Evolutionary conservation across 2,888 invertebrate genomes (phyloP), one percentile per base, ranked within the genome.

Genomic region (Chaitophorus viminalis): DNA sequence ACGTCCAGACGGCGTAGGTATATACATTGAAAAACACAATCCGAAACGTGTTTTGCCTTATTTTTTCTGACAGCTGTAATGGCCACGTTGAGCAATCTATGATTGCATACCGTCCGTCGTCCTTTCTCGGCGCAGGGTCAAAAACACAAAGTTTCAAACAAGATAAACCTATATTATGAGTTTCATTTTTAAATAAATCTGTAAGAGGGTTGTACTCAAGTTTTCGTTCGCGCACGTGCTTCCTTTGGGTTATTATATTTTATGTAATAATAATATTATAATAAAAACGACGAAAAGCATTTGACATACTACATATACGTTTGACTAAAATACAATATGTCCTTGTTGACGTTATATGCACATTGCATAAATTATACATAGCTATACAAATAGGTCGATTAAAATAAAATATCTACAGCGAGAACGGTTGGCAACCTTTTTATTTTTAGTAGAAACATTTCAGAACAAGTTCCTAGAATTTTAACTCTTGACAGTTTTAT

Each of bases 31-130:
- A 11, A 39, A 84, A 65, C 65, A 84, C 60, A 83, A 83, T 84
- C 60, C 39, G 31, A 87, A 87, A 86, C 54, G 78, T 87, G 79
- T 79, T 87, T 60, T 31, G 36, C 29, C 33, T 33, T 74, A 74
- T 81, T 46, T 29, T n/a, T 81, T 29, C 33, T 46, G 76, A 76
- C 84, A 76, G 74, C 74, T 39, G 79, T 78, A 86, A 86, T 31
- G 72, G 74, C 52, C 79, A 36, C 17, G 79, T 79, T 31, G 87
- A 70, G 36, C 65, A 60, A 72, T 74, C 78, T 60, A 87, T 39
- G 78, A 46, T 31, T 29, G 60, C 60, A 36, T 8, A 8, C 52
- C 29, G 29, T n/a, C 68, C 60, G 25, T 25, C 60, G 9, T 25
- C 31, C 29, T 70, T 29, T 29, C 33, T 21, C 52, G 14, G 46